Conservation (phyloP, 2,888 invertebrate genomes). For the Synanthedon andrenaeformis region DNA sequence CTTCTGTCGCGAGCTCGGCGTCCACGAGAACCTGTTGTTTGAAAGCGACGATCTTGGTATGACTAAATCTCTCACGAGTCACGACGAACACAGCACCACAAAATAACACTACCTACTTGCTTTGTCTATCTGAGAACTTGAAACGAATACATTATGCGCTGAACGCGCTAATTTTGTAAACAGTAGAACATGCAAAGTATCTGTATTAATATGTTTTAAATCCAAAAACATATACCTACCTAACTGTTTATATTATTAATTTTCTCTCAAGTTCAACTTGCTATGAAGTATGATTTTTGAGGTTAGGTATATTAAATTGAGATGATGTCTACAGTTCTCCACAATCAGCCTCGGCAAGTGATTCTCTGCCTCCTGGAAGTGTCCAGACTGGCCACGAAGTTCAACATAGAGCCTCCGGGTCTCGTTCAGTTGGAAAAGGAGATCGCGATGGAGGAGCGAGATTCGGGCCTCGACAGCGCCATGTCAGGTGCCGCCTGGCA, state of each 20-base stretch:
- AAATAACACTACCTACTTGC: background rate
- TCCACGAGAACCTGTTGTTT: conserved; percentile 88
- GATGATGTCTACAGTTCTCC: conserved; percentile 69
- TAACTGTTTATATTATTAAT: too few relatives aligned
- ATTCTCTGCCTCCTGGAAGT: conserved; percentile 88
- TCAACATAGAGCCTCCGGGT: conserved; percentile 82
- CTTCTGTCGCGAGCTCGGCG: conserved; percentile 86
- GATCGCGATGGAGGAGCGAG: conserved; percentile 83
- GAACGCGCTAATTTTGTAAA: background rate
- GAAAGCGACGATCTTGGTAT: conserved; percentile 90
- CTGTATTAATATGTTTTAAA: too few relatives aligned
- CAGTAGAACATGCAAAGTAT: too few relatives aligned
- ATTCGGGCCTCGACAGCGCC: conserved; percentile 73
- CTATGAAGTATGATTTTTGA: too few relatives aligned
- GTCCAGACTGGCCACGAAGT: conserved; percentile 82
- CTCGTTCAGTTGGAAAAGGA: conserved; percentile 87
- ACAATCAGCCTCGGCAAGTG: conserved; percentile 86
- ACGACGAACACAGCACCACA: conserved; percentile 3
- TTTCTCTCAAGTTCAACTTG: too few relatives aligned
- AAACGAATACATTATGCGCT: background rate
- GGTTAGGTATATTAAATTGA: too few relatives aligned
- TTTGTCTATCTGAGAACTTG: background rate
- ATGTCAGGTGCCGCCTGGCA: conserved; percentile 77
- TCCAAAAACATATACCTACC: too few relatives aligned
- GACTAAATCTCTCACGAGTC: background rate